Evolutionary conservation across 2,113 vertebrate species (phyloP).

Genomic region (Galemys pyrenaicus): DNA sequence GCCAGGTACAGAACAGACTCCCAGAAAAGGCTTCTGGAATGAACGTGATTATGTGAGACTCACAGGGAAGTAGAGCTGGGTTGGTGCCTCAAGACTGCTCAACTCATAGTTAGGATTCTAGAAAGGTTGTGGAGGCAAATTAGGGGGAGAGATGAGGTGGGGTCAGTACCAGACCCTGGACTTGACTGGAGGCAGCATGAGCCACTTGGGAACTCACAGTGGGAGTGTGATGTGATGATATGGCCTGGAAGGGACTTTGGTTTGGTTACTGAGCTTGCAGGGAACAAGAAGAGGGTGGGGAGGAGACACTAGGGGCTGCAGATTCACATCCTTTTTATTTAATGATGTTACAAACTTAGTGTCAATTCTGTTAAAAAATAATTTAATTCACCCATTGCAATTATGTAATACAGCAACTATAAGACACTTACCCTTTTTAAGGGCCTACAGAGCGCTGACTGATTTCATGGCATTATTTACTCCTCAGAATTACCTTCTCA

Average conservation of each 20-base stretch:
- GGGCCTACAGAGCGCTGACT: not conserved
- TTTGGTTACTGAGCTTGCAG: not conserved
- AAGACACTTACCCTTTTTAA: not conserved
- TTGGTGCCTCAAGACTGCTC: not conserved
- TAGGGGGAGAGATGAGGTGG: not conserved
- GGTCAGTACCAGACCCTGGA: not conserved
- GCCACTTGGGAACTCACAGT: not conserved
- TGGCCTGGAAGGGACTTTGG: not conserved
- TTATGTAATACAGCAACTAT: not conserved
- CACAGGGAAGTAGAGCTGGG: not conserved
- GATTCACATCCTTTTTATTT: not conserved
- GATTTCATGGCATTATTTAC: not conserved
- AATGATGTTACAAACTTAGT: slow-evolving; percentile 9
- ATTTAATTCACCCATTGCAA: not conserved
- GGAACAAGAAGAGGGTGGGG: not conserved
- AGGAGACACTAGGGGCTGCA: not conserved
- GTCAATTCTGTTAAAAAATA: not conserved
- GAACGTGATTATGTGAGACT: rapidly evolving
- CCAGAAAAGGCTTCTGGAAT: not conserved
- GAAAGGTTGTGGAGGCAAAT: not conserved
- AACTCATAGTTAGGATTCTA: not conserved
- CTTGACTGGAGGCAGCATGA: not conserved
- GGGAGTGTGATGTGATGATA: not conserved
- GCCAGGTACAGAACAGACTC: not conserved
- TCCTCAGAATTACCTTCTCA: not conserved